A percentile compares a stretch with the other conserved stretches of the same genome.
Evolutionary conservation across 2,888 invertebrate genomes (phyloP).

Genomic region (Spisula subtruncata): DNA sequence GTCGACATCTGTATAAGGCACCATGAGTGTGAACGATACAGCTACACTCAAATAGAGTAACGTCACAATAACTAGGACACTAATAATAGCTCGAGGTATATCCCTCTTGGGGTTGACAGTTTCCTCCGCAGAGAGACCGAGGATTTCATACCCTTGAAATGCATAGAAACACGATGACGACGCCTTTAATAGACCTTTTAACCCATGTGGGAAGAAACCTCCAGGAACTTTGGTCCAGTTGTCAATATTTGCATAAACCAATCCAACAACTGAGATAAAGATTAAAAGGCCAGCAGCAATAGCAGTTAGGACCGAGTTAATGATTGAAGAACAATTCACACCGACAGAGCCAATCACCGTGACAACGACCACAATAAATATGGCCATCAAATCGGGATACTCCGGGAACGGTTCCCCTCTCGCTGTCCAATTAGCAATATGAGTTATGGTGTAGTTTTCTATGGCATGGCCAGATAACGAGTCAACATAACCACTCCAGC

Average conservation of each 20-base stretch:
- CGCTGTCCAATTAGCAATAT: constrained; percentile 71
- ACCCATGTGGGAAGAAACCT: constrained; percentile 84
- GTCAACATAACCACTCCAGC: constrained; percentile 88
- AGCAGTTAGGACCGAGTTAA: constrained; percentile 86
- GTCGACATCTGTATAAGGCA: constrained; percentile 81
- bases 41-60: constrained; percentile 80
- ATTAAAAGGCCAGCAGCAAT: constrained; percentile 86
- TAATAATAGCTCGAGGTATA: constrained; percentile 86
- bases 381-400: constrained; percentile 88
- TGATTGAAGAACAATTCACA: constrained; percentile 85
- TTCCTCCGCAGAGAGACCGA: constrained; percentile 88
- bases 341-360: constrained; percentile 81
- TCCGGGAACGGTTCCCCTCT: constrained; percentile 74
- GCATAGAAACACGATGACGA: constrained; percentile 88
- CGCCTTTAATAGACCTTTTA: constrained; percentile 86
- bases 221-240: constrained; percentile 91
- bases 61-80: constrained; percentile 79
- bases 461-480: constrained; percentile 82
- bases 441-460: constrained; percentile 70
- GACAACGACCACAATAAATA: constrained; percentile 88
- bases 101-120: constrained; percentile 85
- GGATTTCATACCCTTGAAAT: constrained; percentile 87
- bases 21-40: constrained; percentile 78
- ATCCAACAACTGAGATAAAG: constrained; percentile 90
- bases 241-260: constrained; percentile 93